Conservation (phyloP, 2,113 vertebrate species). For the Chinchilla lanigera region DNA sequence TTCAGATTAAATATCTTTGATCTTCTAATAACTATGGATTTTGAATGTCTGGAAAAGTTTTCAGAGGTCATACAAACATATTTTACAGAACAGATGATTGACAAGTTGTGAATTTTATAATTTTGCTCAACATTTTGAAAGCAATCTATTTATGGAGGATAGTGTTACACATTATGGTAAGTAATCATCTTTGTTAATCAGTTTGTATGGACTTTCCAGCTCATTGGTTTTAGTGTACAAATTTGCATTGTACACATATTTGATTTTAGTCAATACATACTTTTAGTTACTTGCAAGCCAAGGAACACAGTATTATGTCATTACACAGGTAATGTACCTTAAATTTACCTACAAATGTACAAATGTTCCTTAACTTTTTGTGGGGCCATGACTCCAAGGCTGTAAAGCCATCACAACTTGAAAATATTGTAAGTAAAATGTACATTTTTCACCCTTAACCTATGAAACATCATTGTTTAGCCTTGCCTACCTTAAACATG, state of each 20-base stretch:
- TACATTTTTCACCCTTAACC: background rate
- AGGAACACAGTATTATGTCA: background rate
- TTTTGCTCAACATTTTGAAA: conserved; percentile 50
- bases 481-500: background rate
- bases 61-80: background rate
- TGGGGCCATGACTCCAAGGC: background rate
- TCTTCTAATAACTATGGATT: background rate
- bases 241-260: background rate
- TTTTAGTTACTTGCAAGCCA: background rate
- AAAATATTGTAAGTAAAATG: background rate
- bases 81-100: background rate
- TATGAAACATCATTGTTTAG: background rate
- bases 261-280: background rate
- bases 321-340: background rate
- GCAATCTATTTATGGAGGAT: background rate
- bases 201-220: background rate
- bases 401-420: background rate
- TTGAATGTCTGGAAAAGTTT: background rate
- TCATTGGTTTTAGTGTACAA: conserved; percentile 8
- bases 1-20: background rate
- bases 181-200: conserved; percentile 17
- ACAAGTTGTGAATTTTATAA: conserved; percentile 13
- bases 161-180: background rate
- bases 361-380: background rate
- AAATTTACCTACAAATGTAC: background rate